Evolutionary conservation across 2,888 invertebrate genomes (phyloP), one percentile per base, ranked within the genome.

Genomic region (Cylindroiulus punctatus): DNA sequence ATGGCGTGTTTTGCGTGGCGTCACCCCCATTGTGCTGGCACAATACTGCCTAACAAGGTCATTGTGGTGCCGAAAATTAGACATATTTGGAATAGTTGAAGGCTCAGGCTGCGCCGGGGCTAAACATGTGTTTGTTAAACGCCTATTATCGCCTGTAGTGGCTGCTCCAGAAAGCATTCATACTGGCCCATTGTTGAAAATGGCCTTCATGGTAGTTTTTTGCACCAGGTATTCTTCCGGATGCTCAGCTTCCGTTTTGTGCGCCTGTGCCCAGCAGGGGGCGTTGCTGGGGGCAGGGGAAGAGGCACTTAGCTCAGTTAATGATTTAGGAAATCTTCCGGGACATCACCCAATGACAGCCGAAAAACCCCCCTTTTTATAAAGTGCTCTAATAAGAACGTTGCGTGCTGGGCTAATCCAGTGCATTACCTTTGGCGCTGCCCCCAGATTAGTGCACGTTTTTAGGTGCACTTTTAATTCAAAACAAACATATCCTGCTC

Each of bases 21-120:
- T 30, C 76, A 30, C 76, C 30, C 30, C 76, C 30, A 76, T 76
- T 76, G 76, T 76, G 76, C 76, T 5, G 10, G 7, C 76, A 76
- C 76, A 76, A 76, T 76, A 26, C 26, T 26, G 76, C 30, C 76
- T 76, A 76, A 76, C 76, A 76, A 76, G 76, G 30, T 30, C 76
- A 76, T 76, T 76, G 76, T 76, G 76, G 26, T 14, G 30, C 1
- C 3, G 76, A 26, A 76, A 76, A 76, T 76, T 76, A 76, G 76
- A 30, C 76, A 76, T 76, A 76, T 76, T 76, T 76, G 76, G 76
- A 76, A 76, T 76, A 76, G 76, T 76, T 76, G 76, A 76, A 26
- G 76, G 76, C 76, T 26, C 30, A 26, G 76, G 30, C 26, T 76
- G 76, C 76, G 76, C 76, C 52, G 52, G 47, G 52, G 52, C 52